Conservation (phyloP, 2,113 vertebrate genomes). For the Daboia siamensis region DNA sequence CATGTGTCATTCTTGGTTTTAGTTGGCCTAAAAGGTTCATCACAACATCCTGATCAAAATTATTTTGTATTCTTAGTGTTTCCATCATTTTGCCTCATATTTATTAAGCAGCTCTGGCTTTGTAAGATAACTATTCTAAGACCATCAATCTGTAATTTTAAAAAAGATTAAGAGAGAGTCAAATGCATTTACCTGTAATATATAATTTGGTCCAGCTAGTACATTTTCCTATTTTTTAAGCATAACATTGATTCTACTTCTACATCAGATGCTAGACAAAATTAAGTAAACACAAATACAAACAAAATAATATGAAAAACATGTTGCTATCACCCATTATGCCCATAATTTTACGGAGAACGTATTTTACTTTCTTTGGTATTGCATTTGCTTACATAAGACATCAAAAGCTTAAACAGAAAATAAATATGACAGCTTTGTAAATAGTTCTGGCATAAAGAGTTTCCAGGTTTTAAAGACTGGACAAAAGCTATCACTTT, state of each 20-base stretch:
- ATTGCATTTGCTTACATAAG: neutral
- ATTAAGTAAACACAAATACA: neutral
- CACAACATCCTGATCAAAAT: neutral
- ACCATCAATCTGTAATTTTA: neutral
- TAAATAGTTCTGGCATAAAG: slow-evolving; percentile 2
- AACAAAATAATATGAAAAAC: neutral
- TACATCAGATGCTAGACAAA: neutral
- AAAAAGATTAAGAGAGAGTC: neutral
- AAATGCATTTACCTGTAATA: neutral
- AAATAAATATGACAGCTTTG: slow-evolving; percentile 1
- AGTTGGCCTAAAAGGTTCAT: neutral
- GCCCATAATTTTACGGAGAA: neutral
- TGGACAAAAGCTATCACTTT: neutral
- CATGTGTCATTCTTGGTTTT: neutral
- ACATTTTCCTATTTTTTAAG: neutral
- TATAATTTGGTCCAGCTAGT: neutral
- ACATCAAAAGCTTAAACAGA: slow-evolving; percentile 15
- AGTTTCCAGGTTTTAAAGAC: neutral
- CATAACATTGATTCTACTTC: neutral
- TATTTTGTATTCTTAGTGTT: neutral
- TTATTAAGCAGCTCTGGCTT: neutral
- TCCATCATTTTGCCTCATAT: neutral
- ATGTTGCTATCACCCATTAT: neutral
- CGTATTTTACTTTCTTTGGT: neutral
- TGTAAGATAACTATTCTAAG: neutral